Conservation (phyloP, 2,888 invertebrate species). For the Exocentrus adspersus region DNA sequence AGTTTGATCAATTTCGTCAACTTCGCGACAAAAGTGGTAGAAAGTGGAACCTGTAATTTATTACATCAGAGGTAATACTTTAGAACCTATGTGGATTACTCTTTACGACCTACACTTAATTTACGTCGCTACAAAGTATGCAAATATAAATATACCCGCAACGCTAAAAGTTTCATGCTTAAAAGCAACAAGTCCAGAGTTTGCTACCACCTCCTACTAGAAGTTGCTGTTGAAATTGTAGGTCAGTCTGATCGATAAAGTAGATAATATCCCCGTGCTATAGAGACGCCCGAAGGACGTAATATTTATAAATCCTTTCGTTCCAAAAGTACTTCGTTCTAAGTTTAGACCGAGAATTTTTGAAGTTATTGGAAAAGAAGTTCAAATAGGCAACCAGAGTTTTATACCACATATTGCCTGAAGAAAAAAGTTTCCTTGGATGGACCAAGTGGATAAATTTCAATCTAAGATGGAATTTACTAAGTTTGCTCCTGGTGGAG, state of each 20-base stretch:
- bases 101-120: no score
- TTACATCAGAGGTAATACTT: no score
- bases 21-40: no score
- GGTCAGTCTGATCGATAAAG: background rate
- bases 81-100: no score
- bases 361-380: background rate
- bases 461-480: background rate
- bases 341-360: no score
- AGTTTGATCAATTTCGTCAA: no score
- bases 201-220: background rate
- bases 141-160: background rate
- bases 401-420: no score
- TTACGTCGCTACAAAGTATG: no score
- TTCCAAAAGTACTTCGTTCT: background rate
- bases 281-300: background rate
- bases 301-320: background rate
- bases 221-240: background rate
- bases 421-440: no score
- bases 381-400: no score
- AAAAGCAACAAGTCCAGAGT: background rate
- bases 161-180: background rate
- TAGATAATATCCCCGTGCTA: background rate
- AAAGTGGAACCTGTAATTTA: no score
- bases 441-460: no score
- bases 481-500: background rate